A percentile compares a stretch with the other conserved stretches of the same genome.
These are phyloP conservation scores for Ochropleura plecta DNA, from an alignment of 2,888 invertebrate genomes.

Conservation along the genomic window DNA sequence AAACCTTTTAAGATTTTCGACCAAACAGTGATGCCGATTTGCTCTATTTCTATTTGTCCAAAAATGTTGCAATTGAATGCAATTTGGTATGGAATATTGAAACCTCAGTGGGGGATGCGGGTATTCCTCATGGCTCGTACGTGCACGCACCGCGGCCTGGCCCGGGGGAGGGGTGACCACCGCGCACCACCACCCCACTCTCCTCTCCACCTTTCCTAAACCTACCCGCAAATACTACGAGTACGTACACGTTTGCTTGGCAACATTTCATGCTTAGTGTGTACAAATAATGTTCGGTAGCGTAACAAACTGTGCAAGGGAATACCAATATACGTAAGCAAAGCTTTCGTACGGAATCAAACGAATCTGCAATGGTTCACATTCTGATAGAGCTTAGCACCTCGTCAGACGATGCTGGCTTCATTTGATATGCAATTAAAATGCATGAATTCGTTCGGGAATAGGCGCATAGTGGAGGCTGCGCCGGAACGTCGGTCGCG, in stretches of 20 bases:
- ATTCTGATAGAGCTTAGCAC: constrained; percentile 69
- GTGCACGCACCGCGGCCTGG: constrained; percentile 82
- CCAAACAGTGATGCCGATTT: constrained; percentile 68
- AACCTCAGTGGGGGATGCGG: constrained; percentile 85
- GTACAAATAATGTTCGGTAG: constrained; percentile 89
- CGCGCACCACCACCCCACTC: constrained; percentile 70
- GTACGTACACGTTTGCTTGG: constrained; percentile 89
- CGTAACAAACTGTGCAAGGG: constrained; percentile 87
- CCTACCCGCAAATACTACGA: constrained; percentile 89
- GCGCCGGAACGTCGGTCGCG: background rate
- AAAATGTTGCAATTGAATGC: constrained; percentile 88
- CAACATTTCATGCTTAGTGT: constrained; percentile 91
- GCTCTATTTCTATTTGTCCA: constrained; percentile 77
- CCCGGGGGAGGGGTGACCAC: constrained; percentile 66
- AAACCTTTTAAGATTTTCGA: constrained; percentile 76
- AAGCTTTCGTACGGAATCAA: constrained; percentile 75
- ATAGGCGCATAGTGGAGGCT: constrained; percentile 37
- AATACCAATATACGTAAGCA: constrained; percentile 82
- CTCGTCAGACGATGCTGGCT: constrained; percentile 44
- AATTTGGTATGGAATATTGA: constrained; percentile 89
- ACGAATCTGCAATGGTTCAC: constrained; percentile 79
- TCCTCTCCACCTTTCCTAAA: constrained; percentile 86
- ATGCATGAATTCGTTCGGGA: constrained; percentile 67
- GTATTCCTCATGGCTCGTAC: constrained; percentile 81
- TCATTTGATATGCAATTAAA: constrained; percentile 66